These are phyloP conservation scores for Gnathonemus echidnorhynchus DNA, from an alignment of 2,113 vertebrate genomes.

Conservation along the genomic window DNA sequence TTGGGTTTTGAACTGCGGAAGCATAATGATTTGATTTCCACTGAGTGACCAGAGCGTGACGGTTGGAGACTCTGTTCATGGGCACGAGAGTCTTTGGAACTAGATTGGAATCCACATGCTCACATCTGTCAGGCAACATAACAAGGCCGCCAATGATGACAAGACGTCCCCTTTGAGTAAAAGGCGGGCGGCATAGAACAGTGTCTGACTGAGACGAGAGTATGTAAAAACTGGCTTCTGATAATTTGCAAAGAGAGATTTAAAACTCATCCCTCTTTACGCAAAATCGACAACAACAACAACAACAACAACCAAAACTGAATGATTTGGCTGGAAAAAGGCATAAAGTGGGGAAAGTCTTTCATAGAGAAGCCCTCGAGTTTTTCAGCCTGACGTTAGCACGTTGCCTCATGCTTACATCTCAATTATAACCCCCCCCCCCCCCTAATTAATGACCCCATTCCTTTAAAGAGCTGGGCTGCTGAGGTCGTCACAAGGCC, in stretches of 20 bases:
- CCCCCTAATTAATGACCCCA: not conserved
- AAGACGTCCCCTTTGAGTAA: not conserved
- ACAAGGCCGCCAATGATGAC: not conserved
- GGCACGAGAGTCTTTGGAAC: not conserved
- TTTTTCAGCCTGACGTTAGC: not conserved
- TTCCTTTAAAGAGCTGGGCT: not conserved
- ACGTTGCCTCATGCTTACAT: not conserved
- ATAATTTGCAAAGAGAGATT: not conserved
- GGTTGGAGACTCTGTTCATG: not conserved
- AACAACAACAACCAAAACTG: not conserved
- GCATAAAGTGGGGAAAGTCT: not conserved
- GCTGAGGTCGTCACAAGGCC: not conserved
- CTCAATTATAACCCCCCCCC: not conserved
- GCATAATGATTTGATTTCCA: not conserved
- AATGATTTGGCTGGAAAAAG: not conserved
- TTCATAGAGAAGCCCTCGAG: not conserved
- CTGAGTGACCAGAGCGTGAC: not conserved
- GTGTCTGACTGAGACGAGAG: not conserved
- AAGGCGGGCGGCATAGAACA: not conserved
- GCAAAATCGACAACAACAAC: not conserved
- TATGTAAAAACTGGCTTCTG: not conserved
- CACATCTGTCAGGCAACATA: not conserved
- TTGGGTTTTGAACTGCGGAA: not conserved
- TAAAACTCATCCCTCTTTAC: not conserved
- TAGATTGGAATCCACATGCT: not conserved